Evolutionary conservation across 2,888 invertebrate species (phyloP).

Genomic region (Dastarcus helophoroides): DNA sequence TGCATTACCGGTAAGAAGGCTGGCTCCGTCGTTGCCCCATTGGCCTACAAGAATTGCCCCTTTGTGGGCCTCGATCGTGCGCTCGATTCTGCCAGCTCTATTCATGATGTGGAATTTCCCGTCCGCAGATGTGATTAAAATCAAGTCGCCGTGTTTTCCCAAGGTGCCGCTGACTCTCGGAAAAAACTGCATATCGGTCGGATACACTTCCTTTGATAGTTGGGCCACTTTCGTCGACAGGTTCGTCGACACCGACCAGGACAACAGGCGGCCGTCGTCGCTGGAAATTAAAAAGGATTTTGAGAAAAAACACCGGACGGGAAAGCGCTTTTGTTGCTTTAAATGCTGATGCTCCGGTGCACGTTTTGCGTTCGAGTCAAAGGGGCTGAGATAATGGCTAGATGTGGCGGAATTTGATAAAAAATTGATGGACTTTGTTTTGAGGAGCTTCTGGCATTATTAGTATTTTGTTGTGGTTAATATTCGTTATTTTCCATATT

Average conservation of each 20-base stretch:
- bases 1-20: slow-evolving; percentile 69
- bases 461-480: too few species aligned
- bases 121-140: slow-evolving; percentile 78
- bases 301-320: slow-evolving; percentile 1
- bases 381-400: slow-evolving; percentile 1
- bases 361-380: neutral
- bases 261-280: slow-evolving; percentile 83
- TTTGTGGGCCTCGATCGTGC: slow-evolving; percentile 84
- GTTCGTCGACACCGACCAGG: slow-evolving; percentile 76
- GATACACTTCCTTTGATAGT: slow-evolving; percentile 72
- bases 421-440: too few species aligned
- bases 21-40: slow-evolving; percentile 93
- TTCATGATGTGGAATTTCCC: slow-evolving; percentile 85
- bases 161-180: slow-evolving; percentile 49
- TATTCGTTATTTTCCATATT: too few species aligned
- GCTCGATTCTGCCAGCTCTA: slow-evolving; percentile 83
- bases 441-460: too few species aligned
- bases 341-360: neutral
- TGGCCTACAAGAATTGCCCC: slow-evolving; percentile 81
- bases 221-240: slow-evolving; percentile 68
- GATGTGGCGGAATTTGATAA: too few species aligned
- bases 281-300: slow-evolving; percentile 43
- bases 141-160: slow-evolving; percentile 59
- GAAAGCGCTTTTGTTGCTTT: slow-evolving; percentile 2
- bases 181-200: slow-evolving; percentile 84